Conservation (phyloP, 1,140 invertebrate species). For the Diabrotica virgifera region DNA sequence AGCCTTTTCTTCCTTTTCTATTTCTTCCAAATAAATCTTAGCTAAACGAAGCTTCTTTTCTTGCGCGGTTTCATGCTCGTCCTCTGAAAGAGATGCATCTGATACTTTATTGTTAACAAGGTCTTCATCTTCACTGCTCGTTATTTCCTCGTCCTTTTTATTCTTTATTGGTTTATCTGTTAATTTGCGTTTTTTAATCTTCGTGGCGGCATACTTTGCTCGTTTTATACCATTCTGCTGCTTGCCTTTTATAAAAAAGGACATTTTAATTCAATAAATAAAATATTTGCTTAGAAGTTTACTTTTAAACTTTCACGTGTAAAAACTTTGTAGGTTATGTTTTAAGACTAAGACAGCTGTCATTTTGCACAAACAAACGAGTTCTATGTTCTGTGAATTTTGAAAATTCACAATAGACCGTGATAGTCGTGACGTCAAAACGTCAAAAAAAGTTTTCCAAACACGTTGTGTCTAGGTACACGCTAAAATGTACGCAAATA, state of each 20-base stretch:
- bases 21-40: conserved; percentile 84
- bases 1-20: conserved; percentile 68
- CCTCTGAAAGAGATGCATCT: conserved; percentile 59
- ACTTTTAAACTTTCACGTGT: conserved; percentile 17
- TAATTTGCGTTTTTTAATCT: conserved; percentile 39
- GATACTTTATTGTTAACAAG: conserved; percentile 53
- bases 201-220: conserved; percentile 33
- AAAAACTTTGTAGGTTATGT: conserved; percentile 7
- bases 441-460: too few species aligned
- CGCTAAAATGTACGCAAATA: too few species aligned
- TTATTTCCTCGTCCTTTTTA: conserved; percentile 47
- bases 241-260: conserved; percentile 63
- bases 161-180: conserved; percentile 27
- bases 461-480: too few species aligned
- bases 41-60: conserved; percentile 85
- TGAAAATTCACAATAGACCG: too few species aligned
- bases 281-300: background rate
- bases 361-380: background rate
- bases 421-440: too few species aligned
- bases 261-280: conserved; percentile 35
- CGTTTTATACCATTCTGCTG: conserved; percentile 51
- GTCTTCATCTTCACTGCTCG: conserved; percentile 50
- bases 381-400: too few species aligned
- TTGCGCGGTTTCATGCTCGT: conserved; percentile 79
- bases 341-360: background rate